Percentiles rank a stretch among this genome's conserved stretches.
These are phyloP conservation scores for Euglossa dilemma DNA, from an alignment of 1,140 invertebrate species.

Conservation along the genomic window DNA sequence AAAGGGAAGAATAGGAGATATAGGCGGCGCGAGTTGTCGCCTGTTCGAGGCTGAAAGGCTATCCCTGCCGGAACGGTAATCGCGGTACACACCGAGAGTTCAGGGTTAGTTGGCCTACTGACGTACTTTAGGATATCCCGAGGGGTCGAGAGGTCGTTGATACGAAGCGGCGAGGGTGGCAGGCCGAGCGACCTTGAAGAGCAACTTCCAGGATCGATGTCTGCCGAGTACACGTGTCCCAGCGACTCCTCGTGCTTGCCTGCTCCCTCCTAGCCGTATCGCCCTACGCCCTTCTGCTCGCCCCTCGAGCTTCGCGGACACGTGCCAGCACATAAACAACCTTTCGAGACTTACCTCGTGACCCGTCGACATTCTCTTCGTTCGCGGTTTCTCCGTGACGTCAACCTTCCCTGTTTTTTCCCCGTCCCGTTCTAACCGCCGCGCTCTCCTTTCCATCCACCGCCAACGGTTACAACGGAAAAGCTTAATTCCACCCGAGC, in stretches of 20 bases:
- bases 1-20: not conserved
- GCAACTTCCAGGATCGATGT: constrained; percentile 74
- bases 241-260: constrained; percentile 48
- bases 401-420: not conserved
- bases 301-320: constrained; percentile 50
- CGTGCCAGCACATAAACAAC: constrained; percentile 68
- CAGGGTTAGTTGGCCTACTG: constrained; percentile 76
- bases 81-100: constrained; percentile 53
- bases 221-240: constrained; percentile 74
- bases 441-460: not conserved
- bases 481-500: no score
- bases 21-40: not conserved
- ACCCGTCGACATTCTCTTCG: constrained; percentile 29
- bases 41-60: constrained; percentile 14
- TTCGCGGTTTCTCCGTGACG: constrained; percentile 14
- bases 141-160: constrained; percentile 80
- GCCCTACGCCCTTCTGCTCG: constrained; percentile 41
- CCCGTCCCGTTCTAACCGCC: no score
- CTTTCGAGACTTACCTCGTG: constrained; percentile 55
- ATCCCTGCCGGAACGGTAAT: constrained; percentile 45
- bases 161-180: constrained; percentile 65
- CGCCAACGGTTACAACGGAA: no score
- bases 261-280: constrained; percentile 44
- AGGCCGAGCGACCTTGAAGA: constrained; percentile 77
- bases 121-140: constrained; percentile 75